A percentile compares a stretch with the other conserved stretches of the same genome.
phyloP scores from a whole-genome alignment of 2,888 invertebrate genomes.

The Subacronicta megacephala region DNA sequence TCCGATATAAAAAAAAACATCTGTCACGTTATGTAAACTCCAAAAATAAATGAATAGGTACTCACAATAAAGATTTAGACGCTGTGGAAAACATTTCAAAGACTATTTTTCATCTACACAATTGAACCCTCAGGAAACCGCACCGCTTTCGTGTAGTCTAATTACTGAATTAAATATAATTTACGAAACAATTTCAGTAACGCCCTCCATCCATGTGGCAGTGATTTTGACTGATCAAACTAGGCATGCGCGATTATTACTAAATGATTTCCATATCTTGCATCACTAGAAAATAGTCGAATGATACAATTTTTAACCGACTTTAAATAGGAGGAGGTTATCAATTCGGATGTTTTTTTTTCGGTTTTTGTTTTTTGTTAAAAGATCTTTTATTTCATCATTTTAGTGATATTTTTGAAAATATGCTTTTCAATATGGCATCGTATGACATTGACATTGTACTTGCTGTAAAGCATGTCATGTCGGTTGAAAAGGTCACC shows the following conservation, averaged over 20 bases:
- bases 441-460: too few species aligned
- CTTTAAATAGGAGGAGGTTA: too few species aligned
- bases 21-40: conserved; percentile 88
- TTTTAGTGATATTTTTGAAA: too few species aligned
- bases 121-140: conserved; percentile 57
- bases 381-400: too few species aligned
- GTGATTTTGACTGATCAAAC: conserved; percentile 63
- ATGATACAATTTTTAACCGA: neutral
- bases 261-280: neutral
- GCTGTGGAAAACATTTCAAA: conserved; percentile 86
- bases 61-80: conserved; percentile 85
- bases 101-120: conserved; percentile 76
- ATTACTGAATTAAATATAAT: conserved; percentile 58
- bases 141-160: conserved; percentile 63
- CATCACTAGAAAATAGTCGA: neutral
- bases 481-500: too few species aligned
- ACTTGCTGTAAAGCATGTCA: too few species aligned
- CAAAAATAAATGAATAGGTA: conserved; percentile 82
- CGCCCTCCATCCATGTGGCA: conserved; percentile 80
- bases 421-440: too few species aligned
- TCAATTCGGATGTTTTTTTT: too few species aligned
- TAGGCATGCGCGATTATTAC: conserved; percentile 21
- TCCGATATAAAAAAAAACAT: conserved; percentile 78
- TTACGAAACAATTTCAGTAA: conserved; percentile 68
- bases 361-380: too few species aligned